Conservation (phyloP, 1,140 invertebrate species). For the Heliconius melpomene region DNA sequence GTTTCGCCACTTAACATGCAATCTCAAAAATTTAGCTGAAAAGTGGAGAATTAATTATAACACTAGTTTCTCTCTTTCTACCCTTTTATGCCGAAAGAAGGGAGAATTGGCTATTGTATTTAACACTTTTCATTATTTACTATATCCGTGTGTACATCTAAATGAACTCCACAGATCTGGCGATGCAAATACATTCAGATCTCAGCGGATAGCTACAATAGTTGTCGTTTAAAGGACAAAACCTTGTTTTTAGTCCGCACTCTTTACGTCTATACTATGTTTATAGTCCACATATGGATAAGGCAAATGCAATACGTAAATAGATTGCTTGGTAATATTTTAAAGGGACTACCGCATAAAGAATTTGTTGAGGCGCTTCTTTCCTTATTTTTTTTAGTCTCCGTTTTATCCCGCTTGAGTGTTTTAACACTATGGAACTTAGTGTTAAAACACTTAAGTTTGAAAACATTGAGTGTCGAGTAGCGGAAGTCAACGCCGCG, state of each 20-base stretch:
- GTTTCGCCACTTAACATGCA: too few relatives aligned
- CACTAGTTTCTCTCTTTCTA: too few relatives aligned
- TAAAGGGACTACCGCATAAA: neutral
- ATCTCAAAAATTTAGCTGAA: too few relatives aligned
- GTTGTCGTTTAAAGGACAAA: constrained; percentile 74
- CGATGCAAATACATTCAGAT: constrained; percentile 68
- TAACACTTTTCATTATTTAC: neutral
- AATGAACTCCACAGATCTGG: constrained; percentile 46
- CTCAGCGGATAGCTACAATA: constrained; percentile 61
- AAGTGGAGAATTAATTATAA: too few relatives aligned
- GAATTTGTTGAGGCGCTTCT: neutral
- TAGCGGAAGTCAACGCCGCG: neutral
- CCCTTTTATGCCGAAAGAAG: neutral
- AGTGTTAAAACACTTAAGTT: neutral
- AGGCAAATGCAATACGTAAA: constrained; percentile 13
- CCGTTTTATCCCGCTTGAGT: too few relatives aligned
- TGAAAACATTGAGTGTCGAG: neutral
- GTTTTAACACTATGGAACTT: too few relatives aligned
- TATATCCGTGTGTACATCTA: constrained; percentile 41
- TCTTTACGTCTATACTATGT: constrained; percentile 51
- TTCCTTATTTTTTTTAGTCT: too few relatives aligned
- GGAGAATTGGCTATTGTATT: neutral
- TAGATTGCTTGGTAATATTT: constrained; percentile 10
- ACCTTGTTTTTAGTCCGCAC: constrained; percentile 72
- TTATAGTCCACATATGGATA: constrained; percentile 36